Percentiles rank a stretch among this genome's conserved stretches.
These are phyloP conservation scores for Junonia oenone DNA, from an alignment of 2,888 invertebrate species.

Conservation along the genomic window DNA sequence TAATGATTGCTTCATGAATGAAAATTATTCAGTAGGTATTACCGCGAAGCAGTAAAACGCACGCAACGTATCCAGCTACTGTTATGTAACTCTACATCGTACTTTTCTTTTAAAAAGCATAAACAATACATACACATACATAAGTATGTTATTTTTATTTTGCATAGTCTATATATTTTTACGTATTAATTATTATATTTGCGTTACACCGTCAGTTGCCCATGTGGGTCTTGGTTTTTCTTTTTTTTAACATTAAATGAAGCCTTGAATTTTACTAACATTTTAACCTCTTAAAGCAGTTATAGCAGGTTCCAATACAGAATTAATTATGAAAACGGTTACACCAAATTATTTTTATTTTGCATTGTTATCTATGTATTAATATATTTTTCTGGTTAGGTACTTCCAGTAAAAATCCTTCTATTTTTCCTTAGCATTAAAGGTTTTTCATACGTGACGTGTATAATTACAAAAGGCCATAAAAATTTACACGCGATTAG, in stretches of 20 bases:
- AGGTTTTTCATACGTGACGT: neutral
- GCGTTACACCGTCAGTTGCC: too few species aligned
- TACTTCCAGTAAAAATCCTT: neutral
- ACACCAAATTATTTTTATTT: neutral
- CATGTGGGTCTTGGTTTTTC: too few species aligned
- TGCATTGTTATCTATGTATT: neutral
- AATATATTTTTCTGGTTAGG: too few species aligned
- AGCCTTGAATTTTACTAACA: too few species aligned
- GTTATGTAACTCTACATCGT: conserved; percentile 16
- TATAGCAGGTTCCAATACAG: too few species aligned
- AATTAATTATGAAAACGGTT: too few species aligned
- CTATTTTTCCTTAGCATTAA: neutral
- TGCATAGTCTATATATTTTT: too few species aligned
- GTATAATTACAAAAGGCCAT: neutral
- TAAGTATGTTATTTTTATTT: neutral
- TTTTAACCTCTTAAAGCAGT: too few species aligned
- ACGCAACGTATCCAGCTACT: conserved; percentile 3
- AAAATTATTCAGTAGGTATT: neutral
- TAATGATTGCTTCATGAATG: neutral
- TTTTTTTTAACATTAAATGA: too few species aligned
- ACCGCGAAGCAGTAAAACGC: conserved; percentile 15
- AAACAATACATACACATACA: too few species aligned
- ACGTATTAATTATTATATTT: too few species aligned
- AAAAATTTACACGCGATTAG: neutral
- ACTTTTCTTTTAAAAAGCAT: neutral